Evolutionary conservation across 2,113 vertebrate species (phyloP).

Genomic region (Lophochroa leadbeateri): DNA sequence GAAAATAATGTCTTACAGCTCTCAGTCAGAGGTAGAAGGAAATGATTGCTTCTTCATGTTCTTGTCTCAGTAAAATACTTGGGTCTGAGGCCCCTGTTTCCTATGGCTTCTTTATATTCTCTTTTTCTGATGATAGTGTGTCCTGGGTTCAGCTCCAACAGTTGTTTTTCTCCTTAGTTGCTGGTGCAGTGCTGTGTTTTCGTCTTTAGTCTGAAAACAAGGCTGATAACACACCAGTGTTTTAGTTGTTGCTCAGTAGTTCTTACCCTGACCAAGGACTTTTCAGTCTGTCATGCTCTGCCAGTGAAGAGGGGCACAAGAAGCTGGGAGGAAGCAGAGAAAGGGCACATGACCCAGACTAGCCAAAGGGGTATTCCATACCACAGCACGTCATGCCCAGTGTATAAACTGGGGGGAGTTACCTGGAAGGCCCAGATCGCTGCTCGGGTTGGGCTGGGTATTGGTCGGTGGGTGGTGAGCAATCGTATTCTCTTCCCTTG

Average conservation of each 20-base stretch:
- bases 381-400: neutral
- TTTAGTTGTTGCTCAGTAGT: neutral
- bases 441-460: too few relatives aligned
- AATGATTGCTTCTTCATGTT: neutral
- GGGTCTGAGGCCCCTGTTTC: neutral
- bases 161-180: neutral
- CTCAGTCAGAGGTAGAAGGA: neutral
- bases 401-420: neutral
- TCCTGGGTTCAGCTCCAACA: neutral
- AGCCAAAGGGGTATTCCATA: neutral
- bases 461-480: too few relatives aligned
- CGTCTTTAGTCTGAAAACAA: neutral
- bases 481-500: neutral
- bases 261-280: neutral
- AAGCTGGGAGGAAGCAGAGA: neutral
- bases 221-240: neutral
- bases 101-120: neutral
- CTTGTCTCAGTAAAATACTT: neutral
- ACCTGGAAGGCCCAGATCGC: too few relatives aligned
- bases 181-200: neutral
- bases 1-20: neutral
- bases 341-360: neutral
- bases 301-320: neutral
- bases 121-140: neutral
- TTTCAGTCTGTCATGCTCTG: neutral